These are phyloP conservation scores for Peucedramus taeniatus DNA, from an alignment of 2,113 vertebrate species.

Conservation along the genomic window DNA sequence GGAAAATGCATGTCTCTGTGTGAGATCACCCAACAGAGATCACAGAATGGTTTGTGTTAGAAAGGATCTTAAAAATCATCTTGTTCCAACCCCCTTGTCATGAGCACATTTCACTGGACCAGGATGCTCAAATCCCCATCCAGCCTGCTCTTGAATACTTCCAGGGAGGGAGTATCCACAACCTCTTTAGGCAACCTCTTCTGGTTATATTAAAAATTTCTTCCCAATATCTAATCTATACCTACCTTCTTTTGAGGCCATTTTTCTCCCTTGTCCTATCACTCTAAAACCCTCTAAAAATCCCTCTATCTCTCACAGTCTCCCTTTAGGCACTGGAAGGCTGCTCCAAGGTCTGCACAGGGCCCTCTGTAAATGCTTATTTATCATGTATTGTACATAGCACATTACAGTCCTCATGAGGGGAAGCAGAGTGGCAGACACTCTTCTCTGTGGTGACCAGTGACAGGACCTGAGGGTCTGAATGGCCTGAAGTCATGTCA, in stretches of 20 bases:
- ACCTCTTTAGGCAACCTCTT: not conserved
- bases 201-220: not conserved
- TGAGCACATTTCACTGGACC: no score
- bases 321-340: not conserved
- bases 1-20: rapidly evolving
- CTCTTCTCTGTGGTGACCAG: no score
- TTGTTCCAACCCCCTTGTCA: not conserved
- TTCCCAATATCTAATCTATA: not conserved
- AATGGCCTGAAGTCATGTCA: not conserved
- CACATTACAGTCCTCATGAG: not conserved
- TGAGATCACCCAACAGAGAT: no score
- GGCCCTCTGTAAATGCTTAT: not conserved
- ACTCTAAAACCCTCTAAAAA: no score
- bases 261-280: not conserved
- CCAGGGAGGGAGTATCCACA: not conserved
- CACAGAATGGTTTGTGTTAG: not conserved
- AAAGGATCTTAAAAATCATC: not conserved
- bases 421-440: not conserved
- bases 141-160: not conserved
- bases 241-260: not conserved
- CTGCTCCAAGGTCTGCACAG: not conserved
- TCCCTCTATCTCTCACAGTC: not conserved
- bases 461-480: not conserved
- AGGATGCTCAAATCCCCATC: not conserved
- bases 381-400: not conserved